These are phyloP conservation scores for Sphinx pinastri DNA, from an alignment of 2,888 invertebrate genomes.

Conservation along the genomic window DNA sequence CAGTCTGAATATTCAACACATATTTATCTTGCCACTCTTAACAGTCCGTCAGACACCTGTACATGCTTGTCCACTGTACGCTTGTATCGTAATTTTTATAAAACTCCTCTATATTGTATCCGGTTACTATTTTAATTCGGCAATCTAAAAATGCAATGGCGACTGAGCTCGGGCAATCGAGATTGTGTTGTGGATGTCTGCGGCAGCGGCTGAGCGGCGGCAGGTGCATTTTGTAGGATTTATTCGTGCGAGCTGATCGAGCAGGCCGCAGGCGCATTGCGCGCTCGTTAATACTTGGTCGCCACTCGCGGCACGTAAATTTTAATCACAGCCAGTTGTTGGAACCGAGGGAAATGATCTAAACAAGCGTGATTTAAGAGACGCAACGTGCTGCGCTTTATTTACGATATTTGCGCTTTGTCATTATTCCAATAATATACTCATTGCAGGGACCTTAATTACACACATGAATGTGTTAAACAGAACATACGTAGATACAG, in stretches of 20 bases:
- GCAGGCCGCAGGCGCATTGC: conserved; percentile 70
- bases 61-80: conserved; percentile 56
- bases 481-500: not conserved
- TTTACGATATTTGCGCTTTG: conserved; percentile 45
- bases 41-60: conserved; percentile 78
- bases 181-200: conserved; percentile 38
- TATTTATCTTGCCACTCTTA: conserved; percentile 76
- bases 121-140: conserved; percentile 27
- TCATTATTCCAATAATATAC: conserved; percentile 21
- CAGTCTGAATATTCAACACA: conserved; percentile 83
- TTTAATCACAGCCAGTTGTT: conserved; percentile 82
- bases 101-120: not conserved
- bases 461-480: not conserved
- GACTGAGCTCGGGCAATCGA: conserved; percentile 34
- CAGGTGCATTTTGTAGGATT: conserved; percentile 81
- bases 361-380: conserved; percentile 80
- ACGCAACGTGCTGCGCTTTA: conserved; percentile 61
- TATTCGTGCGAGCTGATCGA: conserved; percentile 73
- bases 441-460: not conserved
- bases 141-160: conserved; percentile 44
- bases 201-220: conserved; percentile 44
- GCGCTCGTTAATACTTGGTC: conserved; percentile 81
- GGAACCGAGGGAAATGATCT: conserved; percentile 75
- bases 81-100: conserved; percentile 51
- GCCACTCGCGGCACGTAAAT: conserved; percentile 81